Percentiles rank a stretch among this genome's conserved stretches.
phyloP scores from a whole-genome alignment of 2,888 invertebrate genomes.

The Acanthococcus lagerstroemiae region DNA sequence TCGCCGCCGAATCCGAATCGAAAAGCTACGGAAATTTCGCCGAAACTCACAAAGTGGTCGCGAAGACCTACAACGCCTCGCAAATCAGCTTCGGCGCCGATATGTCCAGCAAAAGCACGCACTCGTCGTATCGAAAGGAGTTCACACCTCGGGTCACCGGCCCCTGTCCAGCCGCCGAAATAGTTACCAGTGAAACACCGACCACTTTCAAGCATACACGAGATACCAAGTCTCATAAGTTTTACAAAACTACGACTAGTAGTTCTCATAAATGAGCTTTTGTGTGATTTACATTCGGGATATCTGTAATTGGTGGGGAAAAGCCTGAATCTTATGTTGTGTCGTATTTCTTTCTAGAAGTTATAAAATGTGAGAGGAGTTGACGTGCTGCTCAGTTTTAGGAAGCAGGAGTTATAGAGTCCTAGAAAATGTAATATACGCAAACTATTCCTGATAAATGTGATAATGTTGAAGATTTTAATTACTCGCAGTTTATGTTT shows the following conservation, averaged over 20 bases:
- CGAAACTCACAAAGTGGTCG: conserved; percentile 49
- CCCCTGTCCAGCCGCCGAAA: conserved; percentile 68
- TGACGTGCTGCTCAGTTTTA: too few relatives aligned
- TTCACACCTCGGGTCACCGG: conserved; percentile 60
- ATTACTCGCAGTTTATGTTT: too few relatives aligned
- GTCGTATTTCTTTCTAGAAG: too few relatives aligned
- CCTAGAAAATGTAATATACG: too few relatives aligned
- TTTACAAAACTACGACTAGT: conserved; percentile 45
- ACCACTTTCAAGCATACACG: conserved; percentile 74
- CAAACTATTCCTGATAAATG: too few relatives aligned
- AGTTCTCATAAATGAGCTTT: background rate
- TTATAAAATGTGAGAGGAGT: too few relatives aligned
- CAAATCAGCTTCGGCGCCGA: conserved; percentile 65
- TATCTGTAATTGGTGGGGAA: too few relatives aligned
- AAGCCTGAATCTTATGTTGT: too few relatives aligned
- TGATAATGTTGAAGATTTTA: too few relatives aligned
- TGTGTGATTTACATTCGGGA: too few relatives aligned
- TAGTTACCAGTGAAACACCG: conserved; percentile 54
- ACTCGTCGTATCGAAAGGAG: conserved; percentile 57
- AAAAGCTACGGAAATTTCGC: conserved; percentile 60
- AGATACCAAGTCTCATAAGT: conserved; percentile 74
- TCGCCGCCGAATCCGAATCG: conserved; percentile 62
- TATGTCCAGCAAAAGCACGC: conserved; percentile 36
- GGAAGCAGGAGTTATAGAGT: too few relatives aligned
- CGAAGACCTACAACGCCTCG: conserved; percentile 54